Evolutionary conservation across 2,113 vertebrate genomes (phyloP), one percentile per base, ranked within the genome.

Genomic region (Cacatua alba): DNA sequence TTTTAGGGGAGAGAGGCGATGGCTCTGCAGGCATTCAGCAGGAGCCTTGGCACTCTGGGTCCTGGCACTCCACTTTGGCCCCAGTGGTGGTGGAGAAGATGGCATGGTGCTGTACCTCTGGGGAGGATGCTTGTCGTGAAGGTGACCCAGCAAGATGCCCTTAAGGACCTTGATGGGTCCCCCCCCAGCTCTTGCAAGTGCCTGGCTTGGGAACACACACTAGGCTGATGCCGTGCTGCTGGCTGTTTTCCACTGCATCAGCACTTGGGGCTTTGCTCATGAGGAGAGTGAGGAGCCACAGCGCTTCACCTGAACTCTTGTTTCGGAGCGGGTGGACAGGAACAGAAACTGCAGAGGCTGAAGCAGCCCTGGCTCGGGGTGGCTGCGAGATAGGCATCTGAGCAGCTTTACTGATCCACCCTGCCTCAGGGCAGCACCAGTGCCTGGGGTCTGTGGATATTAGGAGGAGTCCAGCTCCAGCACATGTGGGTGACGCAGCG

Each of bases 211-310:
- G 24, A 64, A 31, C 2, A 2, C 26, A 10, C 1, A 2, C 9
- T 1, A 4, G 35, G 65, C 52, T 17, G 39, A 25, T 2, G 8
- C 35, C 16, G 7, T 0, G 31, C 24, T 33, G 59, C 79, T 0
- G 9, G 59, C 29, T 72, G 10, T 55, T 74, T 93, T 68, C 80
- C 5, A 5, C 60, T 63, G 74, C 53, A 15, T 69, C 80, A 84
- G 68, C 86, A 57, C 52, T 20, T 1, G 1, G 21, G 25, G n/a
- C n/a, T 53, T 48, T 0, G 29, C 67, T 53, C 7, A 1, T 1
- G 25, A 28, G 53, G 25, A 55, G 23, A 29, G 25, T 3, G 3
- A 41, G 51, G 71, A 62, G 72, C 65, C 0, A 2, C 1, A 0
- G 31, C 0, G 3, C 46, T 68, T 84, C 35, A 29, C 53, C 68